Evolutionary conservation across 2,797 vertebrate species (phyloP), one percentile per base, ranked within the genome.

Genomic region (Pangasius macronema): DNA sequence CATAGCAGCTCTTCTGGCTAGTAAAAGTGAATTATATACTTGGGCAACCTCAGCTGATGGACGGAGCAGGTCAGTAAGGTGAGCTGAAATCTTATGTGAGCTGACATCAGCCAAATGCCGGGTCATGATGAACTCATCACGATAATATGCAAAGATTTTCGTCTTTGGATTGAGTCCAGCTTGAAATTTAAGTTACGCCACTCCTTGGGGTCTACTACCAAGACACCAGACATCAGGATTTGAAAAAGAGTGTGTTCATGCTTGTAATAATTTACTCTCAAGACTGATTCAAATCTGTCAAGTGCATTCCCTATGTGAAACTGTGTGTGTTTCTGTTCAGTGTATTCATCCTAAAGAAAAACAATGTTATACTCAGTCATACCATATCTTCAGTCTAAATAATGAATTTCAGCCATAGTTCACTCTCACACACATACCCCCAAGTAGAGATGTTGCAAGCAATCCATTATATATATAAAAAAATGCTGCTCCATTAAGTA

Each of bases 211-310:
- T 53, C 33, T 77, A 70, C n/a, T 86, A 86, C 82, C 83, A 88
- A 53, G 39, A 39, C 87, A 90, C 55, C 88, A 90, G 86, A 83
- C 88, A 83, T 68, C 65, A 81, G 27, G 61, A 76, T 85, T 57
- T 85, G 79, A 65, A 89, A 42, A 87, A 88, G 51, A 87, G 73
- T 76, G 27, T 85, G 27, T 46, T 49, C 33, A 61, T 33, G 30
- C 11, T 72, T 80, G 73, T 20, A 87, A 73, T 85, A 10, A 16
- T 53, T 75, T 88, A 30, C 46, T 33, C 14, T 30, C 27, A 59
- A 10, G 30, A 51, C 68, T 82, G 67, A 55, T 55, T 81, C 72
- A 67, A 16, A 51, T 83, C n/a, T 83, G 5, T 46, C 9, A 73
- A 73, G 77, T 72, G 27, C 36, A 55, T 65, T 36, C n/a, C 81